Base-by-base conservation (phyloP, 2,113 vertebrate species). In the Phaethon lepturus region DNA sequence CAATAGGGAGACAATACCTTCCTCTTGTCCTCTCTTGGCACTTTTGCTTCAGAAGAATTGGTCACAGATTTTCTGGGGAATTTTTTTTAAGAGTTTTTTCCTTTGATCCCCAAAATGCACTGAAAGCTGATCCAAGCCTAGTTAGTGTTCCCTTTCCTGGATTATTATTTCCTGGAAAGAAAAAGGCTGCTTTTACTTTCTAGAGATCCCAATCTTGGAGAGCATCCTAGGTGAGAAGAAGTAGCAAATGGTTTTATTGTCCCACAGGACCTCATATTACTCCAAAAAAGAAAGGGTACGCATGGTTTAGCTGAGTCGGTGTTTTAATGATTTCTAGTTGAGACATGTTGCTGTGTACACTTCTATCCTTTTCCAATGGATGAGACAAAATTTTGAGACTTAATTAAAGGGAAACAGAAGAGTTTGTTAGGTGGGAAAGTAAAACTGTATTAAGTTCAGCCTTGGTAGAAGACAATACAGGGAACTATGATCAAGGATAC, bases 401-500 rank as follows among this genome's bases (percentile, higher is more conserved):
- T 75, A 69, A 88, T 47, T 81, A 63, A 83, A 90, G 29, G 5
- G 29, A 64, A 91, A 53, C 42, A 40, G 33, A 81, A 75, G 56
- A 50, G 17, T 58, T 77, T 80, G 55, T 91, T 82, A 85, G 26
- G 16, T 56, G 40, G 19, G 31, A 77, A 95, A 66, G 52, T 80
- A 68, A 75, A 44, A 52, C 40, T 44, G 20, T 22, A 24, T 63
- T 67, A 86, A 83, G 8, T 87, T 91, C 69, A 85, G 56, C 49
- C 64, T 49, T 75, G 24, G 29, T 66, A 60, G 28, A 93, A 84
- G 22, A 95, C 91, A 95, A 94, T 95, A 40, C 17, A 23, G 71
- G 91, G 84, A 97, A 92, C 73, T 91, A 52, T 14, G 19, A 82
- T 60, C 40, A 91, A 72, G 60, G 89, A 87, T 53, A 87, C 81